phyloP scores from a whole-genome alignment of 35 echinoderm and acorn worm genomes.

The Heliocidaris tuberculata region DNA sequence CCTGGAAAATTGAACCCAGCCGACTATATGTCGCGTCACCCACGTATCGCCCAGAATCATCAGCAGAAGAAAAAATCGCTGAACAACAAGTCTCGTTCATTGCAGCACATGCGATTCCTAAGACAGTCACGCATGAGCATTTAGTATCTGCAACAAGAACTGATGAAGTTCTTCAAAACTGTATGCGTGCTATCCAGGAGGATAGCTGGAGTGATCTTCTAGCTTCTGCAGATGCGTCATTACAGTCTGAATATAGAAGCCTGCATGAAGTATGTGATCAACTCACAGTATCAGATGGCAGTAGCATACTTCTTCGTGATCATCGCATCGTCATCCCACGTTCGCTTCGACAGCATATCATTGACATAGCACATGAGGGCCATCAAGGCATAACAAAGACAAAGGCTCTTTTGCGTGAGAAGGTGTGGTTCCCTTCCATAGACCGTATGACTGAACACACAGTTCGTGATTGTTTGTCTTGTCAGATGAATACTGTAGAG shows the following conservation, averaged over 20 bases:
- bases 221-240: background rate
- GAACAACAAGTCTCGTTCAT: slow-evolving; percentile 40
- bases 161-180: slow-evolving; percentile 44
- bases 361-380: slow-evolving; percentile 58
- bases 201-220: slow-evolving; percentile 35
- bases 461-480: slow-evolving; percentile 37
- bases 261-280: slow-evolving; percentile 21
- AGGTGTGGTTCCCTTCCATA: slow-evolving; percentile 76
- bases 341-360: slow-evolving; percentile 24
- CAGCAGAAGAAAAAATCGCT: background rate
- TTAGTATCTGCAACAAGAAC: slow-evolving; percentile 30
- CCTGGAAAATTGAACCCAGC: slow-evolving; percentile 46
- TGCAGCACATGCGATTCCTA: slow-evolving; percentile 39
- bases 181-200: slow-evolving; percentile 23
- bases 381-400: slow-evolving; percentile 74
- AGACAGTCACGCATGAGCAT: background rate
- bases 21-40: slow-evolving; percentile 51
- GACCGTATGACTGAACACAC: slow-evolving; percentile 57
- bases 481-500: background rate
- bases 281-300: background rate
- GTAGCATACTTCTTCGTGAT: slow-evolving; percentile 12
- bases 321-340: slow-evolving; percentile 45
- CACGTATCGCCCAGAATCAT: background rate
- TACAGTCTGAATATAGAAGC: background rate
- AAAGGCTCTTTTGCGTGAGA: slow-evolving; percentile 58